These are phyloP conservation scores for Cheirogaleus medius DNA, from an alignment of 2,113 vertebrate species.

Conservation along the genomic window DNA sequence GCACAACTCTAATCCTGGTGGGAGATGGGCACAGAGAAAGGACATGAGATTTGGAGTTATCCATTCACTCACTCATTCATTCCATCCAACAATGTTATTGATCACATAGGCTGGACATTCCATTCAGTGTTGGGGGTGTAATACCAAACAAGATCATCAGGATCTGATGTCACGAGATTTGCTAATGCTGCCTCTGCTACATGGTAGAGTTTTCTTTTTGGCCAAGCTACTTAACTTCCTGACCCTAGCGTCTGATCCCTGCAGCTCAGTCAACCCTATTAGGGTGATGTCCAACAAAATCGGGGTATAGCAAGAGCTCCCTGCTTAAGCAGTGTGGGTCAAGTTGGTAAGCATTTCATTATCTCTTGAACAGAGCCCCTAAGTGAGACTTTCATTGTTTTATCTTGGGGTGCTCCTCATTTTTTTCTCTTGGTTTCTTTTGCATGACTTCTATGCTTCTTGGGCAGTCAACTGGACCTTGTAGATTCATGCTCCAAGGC, in stretches of 20 bases:
- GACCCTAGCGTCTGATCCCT: background rate
- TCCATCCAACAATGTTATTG: background rate
- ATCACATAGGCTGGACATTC: background rate
- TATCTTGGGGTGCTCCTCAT: background rate
- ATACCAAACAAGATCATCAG: background rate
- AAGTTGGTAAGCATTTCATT: background rate
- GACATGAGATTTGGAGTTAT: background rate
- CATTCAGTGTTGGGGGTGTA: fast-evolving
- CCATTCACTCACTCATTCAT: background rate
- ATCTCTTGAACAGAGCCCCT: background rate
- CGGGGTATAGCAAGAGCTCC: background rate
- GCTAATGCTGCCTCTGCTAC: background rate
- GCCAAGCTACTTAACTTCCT: background rate
- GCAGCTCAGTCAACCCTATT: background rate
- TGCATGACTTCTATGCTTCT: fast-evolving
- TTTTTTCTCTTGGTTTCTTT: background rate
- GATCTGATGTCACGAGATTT: background rate
- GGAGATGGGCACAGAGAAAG: background rate
- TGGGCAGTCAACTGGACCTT: background rate
- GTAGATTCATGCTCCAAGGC: background rate
- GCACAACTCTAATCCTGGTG: background rate
- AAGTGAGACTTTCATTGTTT: background rate
- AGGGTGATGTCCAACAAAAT: background rate
- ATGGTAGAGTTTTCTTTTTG: background rate
- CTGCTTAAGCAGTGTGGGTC: background rate